A percentile compares a stretch with the other conserved stretches of the same genome.
Evolutionary conservation across 35 echinoderm and acorn worm genomes (phyloP).

Genomic region (Diadema setosum): DNA sequence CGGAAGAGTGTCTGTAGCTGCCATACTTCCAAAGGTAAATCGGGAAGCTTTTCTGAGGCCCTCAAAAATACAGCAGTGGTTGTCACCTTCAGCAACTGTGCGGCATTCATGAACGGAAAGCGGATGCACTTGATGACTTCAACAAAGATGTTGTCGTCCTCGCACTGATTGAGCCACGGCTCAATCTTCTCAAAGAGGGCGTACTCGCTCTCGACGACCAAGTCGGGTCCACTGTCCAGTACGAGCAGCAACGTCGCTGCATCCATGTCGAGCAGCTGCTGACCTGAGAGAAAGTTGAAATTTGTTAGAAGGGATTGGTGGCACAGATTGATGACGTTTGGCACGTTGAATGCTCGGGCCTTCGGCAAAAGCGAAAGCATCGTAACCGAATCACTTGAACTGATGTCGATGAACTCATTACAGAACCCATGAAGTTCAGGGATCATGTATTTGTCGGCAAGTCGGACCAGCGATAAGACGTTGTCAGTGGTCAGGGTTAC

Average conservation of each 20-base stretch:
- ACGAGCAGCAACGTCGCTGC: not conserved
- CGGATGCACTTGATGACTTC: not conserved
- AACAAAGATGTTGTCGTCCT: not conserved
- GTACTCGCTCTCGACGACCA: not conserved
- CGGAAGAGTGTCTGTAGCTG: not conserved
- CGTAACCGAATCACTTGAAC: not conserved
- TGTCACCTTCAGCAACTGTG: not conserved
- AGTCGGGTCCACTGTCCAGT: not conserved
- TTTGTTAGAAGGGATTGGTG: not conserved
- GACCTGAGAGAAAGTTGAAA: not conserved
- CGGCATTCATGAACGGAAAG: not conserved
- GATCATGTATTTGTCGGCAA: conserved; percentile 84
- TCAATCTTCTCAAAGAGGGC: not conserved
- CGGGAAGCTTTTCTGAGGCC: not conserved
- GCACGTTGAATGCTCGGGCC: not conserved
- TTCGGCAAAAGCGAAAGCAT: not conserved
- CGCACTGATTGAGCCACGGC: not conserved
- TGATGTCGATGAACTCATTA: not conserved
- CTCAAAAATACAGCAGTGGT: not conserved
- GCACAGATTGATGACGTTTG: not conserved
- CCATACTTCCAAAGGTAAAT: not conserved
- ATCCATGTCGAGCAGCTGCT: not conserved
- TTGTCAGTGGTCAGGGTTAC: conserved; percentile 35
- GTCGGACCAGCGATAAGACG: conserved; percentile 28
- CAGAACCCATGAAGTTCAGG: conserved; percentile 41